Conservation (phyloP, 2,888 invertebrate species). For the Doris montereyensis region DNA sequence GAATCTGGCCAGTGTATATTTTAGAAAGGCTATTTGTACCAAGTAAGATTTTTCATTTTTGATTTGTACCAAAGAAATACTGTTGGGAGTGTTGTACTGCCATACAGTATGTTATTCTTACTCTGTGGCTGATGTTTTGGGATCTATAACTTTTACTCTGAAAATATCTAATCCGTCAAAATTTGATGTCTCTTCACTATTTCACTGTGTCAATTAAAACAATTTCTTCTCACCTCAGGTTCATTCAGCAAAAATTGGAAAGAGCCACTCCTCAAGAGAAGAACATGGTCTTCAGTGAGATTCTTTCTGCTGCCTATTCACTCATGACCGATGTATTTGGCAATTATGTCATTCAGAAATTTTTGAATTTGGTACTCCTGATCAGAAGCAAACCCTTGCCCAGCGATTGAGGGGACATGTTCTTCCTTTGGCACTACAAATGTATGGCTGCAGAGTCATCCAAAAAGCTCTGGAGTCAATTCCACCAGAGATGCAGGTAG, state of each 20-base stretch:
- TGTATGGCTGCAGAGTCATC: conserved; percentile 99
- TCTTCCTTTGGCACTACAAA: conserved; percentile 95
- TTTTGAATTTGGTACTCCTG: too few species aligned
- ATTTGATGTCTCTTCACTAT: too few species aligned
- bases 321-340: conserved; percentile 99
- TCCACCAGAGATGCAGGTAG: conserved; percentile 89
- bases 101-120: too few species aligned
- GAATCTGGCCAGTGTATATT: too few species aligned
- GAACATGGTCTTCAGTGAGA: conserved; percentile 98
- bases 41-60: too few species aligned
- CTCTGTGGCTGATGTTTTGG: too few species aligned
- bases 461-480: conserved; percentile 98
- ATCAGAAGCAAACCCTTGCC: conserved; percentile 94
- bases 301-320: conserved; percentile 93
- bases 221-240: conserved; percentile 76
- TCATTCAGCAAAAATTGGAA: conserved; percentile 99
- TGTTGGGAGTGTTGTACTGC: too few species aligned
- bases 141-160: too few species aligned
- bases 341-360: conserved; percentile 80
- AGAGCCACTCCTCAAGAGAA: conserved; percentile 96
- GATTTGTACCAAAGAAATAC: too few species aligned
- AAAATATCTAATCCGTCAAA: too few species aligned
- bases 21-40: too few species aligned
- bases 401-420: conserved; percentile 88
- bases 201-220: too few species aligned